phyloP scores from a whole-genome alignment of 2,888 invertebrate species.

The Ectemnius lituratus region DNA sequence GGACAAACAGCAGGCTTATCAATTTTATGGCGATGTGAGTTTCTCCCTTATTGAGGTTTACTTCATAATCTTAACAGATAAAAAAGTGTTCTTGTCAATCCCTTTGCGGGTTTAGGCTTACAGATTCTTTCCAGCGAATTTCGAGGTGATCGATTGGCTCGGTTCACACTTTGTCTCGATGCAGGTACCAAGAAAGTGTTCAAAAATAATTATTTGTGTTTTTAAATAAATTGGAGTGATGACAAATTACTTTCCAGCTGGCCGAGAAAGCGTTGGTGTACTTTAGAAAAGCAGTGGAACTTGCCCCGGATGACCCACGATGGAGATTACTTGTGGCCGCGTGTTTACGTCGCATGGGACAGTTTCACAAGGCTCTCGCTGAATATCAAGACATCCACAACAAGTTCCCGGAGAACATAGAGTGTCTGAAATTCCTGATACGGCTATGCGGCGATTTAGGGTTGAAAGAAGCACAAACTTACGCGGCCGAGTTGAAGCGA shows the following conservation, averaged over 20 bases:
- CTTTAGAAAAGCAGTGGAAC: slow-evolving; percentile 87
- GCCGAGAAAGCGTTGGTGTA: slow-evolving; percentile 91
- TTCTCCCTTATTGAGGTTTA: background rate
- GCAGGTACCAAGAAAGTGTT: slow-evolving; percentile 78
- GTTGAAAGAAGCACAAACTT: slow-evolving; percentile 91
- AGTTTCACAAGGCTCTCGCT: slow-evolving; percentile 89
- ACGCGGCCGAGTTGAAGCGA: slow-evolving; percentile 90
- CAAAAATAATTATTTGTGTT: background rate
- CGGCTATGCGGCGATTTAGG: slow-evolving; percentile 94
- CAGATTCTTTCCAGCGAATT: slow-evolving; percentile 74
- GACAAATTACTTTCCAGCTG: slow-evolving; percentile 75
- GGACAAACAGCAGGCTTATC: slow-evolving; percentile 94
- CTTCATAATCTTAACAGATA: no score
- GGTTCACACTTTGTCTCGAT: slow-evolving; percentile 93
- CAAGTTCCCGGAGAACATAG: slow-evolving; percentile 95
- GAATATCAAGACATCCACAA: slow-evolving; percentile 92
- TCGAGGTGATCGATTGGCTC: slow-evolving; percentile 90
- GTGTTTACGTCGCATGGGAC: slow-evolving; percentile 89
- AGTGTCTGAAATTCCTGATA: slow-evolving; percentile 94
- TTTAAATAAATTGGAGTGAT: no score
- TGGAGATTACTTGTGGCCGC: slow-evolving; percentile 93
- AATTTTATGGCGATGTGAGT: slow-evolving; percentile 88
- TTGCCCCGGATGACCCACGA: slow-evolving; percentile 82
- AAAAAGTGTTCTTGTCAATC: no score
- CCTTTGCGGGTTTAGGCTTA: slow-evolving; percentile 64